Conservation (phyloP, 1,140 invertebrate species). For the Meloidogyne hapla region DNA sequence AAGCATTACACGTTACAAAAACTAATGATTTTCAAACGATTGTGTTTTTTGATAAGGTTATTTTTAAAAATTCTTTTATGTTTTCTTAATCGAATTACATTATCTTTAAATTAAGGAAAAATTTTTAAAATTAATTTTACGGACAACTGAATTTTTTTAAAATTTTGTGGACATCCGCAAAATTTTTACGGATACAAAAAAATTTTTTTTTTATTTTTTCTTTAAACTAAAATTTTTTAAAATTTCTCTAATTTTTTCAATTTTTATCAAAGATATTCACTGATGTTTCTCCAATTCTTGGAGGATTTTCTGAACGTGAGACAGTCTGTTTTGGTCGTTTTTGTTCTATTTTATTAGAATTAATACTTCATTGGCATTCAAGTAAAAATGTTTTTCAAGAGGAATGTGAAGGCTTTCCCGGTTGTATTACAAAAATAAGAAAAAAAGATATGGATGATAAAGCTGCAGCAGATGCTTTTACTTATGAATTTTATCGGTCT, state of each 20-base stretch:
- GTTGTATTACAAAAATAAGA: slow-evolving; percentile 44
- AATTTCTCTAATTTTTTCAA: no score
- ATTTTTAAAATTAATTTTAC: no score
- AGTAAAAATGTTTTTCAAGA: slow-evolving; percentile 82
- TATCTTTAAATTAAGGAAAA: no score
- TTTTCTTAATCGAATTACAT: no score
- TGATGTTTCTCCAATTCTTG: slow-evolving; percentile 95
- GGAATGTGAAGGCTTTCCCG: slow-evolving; percentile 38
- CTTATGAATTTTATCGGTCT: slow-evolving; percentile 41
- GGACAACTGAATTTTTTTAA: slow-evolving; percentile 26
- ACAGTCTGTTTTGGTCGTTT: slow-evolving; percentile 93
- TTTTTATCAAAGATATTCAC: slow-evolving; percentile 82
- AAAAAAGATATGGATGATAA: slow-evolving; percentile 39
- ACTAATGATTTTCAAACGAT: slow-evolving; percentile 96
- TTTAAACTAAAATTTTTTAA: no score
- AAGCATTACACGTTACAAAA: slow-evolving; percentile 87
- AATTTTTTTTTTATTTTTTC: no score
- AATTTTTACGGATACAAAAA: no score
- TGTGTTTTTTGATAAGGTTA: slow-evolving; percentile 90
- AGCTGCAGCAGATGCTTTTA: slow-evolving; percentile 35
- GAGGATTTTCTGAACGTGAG: slow-evolving; percentile 95
- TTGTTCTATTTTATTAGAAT: slow-evolving; percentile 84
- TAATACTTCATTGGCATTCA: slow-evolving; percentile 92
- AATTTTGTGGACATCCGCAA: no score
- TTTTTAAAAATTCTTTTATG: neutral